Conservation (phyloP, 1,140 invertebrate genomes). For the Trichomalopsis sarcophagae region DNA sequence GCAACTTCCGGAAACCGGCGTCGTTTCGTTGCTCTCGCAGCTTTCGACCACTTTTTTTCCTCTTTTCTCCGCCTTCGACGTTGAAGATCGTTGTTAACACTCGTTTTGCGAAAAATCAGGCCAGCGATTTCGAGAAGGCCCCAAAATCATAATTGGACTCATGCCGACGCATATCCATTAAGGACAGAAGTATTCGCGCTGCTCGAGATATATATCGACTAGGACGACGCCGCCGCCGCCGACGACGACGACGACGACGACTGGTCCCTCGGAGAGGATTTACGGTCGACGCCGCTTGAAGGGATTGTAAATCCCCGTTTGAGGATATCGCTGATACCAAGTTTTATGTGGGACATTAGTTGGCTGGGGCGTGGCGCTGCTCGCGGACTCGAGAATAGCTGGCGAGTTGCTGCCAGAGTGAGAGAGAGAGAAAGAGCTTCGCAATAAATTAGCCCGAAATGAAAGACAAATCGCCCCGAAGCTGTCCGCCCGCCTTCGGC, state of each 20-base stretch:
- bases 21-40: slow-evolving; percentile 27
- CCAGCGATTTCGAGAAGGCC: no score
- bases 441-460: slow-evolving; percentile 76
- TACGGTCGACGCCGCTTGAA: slow-evolving; percentile 74
- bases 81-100: background rate
- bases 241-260: background rate
- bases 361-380: slow-evolving; percentile 72
- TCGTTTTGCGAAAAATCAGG: background rate
- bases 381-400: slow-evolving; percentile 62
- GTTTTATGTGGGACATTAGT: slow-evolving; percentile 76
- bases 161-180: slow-evolving; percentile 69
- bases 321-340: slow-evolving; percentile 75
- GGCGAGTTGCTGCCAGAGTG: slow-evolving; percentile 57
- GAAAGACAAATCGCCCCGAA: slow-evolving; percentile 75
- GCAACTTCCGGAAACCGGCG: slow-evolving; percentile 49
- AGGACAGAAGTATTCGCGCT: slow-evolving; percentile 73
- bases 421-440: slow-evolving; percentile 50
- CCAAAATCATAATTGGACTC: no score
- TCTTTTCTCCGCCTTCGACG: background rate
- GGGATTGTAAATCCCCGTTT: slow-evolving; percentile 76
- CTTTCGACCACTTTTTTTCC: background rate
- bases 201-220: slow-evolving; percentile 60
- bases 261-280: slow-evolving; percentile 48
- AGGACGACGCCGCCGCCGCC: background rate
- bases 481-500: slow-evolving; percentile 73